These are phyloP conservation scores for Microchrysa polita DNA, from an alignment of 2,888 invertebrate genomes.

Conservation along the genomic window DNA sequence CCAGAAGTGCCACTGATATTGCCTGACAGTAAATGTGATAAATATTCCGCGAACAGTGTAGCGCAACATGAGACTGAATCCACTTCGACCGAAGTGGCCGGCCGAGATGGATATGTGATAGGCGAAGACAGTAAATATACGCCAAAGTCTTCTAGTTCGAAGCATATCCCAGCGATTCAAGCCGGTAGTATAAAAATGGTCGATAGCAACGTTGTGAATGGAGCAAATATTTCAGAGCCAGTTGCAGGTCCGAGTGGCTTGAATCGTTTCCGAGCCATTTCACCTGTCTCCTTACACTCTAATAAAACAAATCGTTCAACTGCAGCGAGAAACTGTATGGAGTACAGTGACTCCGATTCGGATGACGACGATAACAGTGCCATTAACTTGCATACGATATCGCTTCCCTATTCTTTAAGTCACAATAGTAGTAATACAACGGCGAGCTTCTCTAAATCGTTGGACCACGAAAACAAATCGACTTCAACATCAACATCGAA, in stretches of 20 bases:
- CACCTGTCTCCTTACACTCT: neutral
- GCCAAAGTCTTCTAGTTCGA: neutral
- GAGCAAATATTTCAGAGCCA: slow-evolving; percentile 43
- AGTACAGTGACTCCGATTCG: slow-evolving; percentile 48
- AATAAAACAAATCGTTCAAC: slow-evolving; percentile 24
- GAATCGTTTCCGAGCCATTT: slow-evolving; percentile 40
- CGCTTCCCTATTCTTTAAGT: neutral
- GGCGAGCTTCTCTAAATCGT: neutral
- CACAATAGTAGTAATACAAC: slow-evolving; percentile 1
- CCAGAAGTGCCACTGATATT: slow-evolving; percentile 7
- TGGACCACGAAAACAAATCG: neutral
- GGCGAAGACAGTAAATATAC: neutral
- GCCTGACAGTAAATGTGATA: slow-evolving; percentile 11
- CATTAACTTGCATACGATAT: slow-evolving; percentile 39
- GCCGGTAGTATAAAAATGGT: neutral
- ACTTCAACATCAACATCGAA: neutral
- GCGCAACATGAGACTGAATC: slow-evolving; percentile 12
- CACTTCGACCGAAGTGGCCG: neutral
- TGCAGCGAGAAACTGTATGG: slow-evolving; percentile 11
- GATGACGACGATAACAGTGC: slow-evolving; percentile 47
- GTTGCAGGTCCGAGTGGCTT: slow-evolving; percentile 51
- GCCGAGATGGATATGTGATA: neutral
- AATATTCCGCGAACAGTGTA: slow-evolving; percentile 16
- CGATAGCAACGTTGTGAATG: neutral
- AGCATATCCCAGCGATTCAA: neutral